These are phyloP conservation scores for Apus apus DNA, from an alignment of 2,113 vertebrate genomes.

Conservation along the genomic window DNA sequence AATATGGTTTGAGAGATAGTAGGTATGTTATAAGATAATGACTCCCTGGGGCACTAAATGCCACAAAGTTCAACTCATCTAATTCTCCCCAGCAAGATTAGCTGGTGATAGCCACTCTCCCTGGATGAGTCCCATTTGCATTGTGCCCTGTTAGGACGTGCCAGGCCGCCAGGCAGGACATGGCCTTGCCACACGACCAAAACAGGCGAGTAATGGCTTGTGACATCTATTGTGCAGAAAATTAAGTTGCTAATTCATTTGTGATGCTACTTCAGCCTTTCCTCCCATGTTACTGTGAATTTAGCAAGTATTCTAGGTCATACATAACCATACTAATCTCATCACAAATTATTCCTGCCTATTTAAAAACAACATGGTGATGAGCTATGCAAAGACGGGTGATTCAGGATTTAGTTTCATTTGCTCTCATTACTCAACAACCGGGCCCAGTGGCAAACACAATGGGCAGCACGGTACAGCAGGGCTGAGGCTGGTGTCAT, in stretches of 20 bases:
- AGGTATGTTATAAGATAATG: conserved; percentile 65
- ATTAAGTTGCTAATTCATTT: conserved; percentile 39
- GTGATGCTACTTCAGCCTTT: conserved; percentile 19
- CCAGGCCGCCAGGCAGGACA: background rate
- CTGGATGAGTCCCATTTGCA: background rate
- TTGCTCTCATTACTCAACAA: background rate
- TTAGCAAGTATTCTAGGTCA: conserved; percentile 38
- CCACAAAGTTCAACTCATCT: conserved; percentile 41
- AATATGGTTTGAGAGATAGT: conserved; percentile 63
- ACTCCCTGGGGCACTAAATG: conserved; percentile 25
- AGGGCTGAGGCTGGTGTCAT: background rate
- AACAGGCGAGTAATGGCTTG: background rate
- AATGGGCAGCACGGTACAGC: background rate
- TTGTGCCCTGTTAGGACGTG: background rate
- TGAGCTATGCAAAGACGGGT: background rate
- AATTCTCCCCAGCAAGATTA: conserved; percentile 59
- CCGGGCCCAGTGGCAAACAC: background rate
- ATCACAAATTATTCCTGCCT: background rate
- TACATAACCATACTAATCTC: conserved; percentile 4
- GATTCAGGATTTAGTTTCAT: background rate
- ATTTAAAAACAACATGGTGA: background rate
- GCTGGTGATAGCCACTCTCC: conserved; percentile 24
- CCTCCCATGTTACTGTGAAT: background rate
- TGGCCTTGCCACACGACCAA: background rate
- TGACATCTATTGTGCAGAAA: conserved; percentile 28